Conservation (phyloP, 2,888 invertebrate species). For the Phasia obesa region DNA sequence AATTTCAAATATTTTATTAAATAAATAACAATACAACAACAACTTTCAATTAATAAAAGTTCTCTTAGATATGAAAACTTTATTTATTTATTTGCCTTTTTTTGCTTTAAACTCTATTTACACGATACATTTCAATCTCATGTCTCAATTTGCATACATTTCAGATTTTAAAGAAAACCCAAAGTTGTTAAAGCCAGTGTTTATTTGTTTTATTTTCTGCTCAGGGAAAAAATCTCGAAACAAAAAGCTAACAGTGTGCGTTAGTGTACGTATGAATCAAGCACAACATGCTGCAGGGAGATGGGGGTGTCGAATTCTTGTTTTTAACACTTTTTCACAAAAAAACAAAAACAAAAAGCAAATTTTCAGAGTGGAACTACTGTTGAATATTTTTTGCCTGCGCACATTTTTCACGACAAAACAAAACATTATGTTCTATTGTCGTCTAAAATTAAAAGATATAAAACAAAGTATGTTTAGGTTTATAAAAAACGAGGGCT, state of each 20-base stretch:
- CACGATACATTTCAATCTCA: background rate
- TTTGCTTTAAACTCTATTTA: background rate
- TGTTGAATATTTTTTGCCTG: no score
- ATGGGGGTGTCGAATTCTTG: conserved; percentile 2
- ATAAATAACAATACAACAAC: no score
- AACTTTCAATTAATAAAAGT: no score
- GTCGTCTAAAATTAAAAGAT: conserved; percentile 11
- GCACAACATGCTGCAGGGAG: background rate
- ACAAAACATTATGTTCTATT: conserved; percentile 12
- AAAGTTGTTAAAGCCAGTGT: conserved; percentile 16
- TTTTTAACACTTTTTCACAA: background rate
- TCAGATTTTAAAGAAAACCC: conserved; percentile 4
- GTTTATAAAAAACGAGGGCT: background rate
- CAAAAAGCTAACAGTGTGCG: background rate
- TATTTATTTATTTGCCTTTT: background rate
- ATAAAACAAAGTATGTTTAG: background rate
- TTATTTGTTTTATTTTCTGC: background rate
- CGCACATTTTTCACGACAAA: conserved; percentile 27
- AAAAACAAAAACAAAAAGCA: no score
- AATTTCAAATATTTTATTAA: no score
- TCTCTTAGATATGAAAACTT: background rate
- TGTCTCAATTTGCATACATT: background rate
- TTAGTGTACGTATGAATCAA: no score
- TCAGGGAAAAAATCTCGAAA: conserved; percentile 1
- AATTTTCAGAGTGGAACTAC: no score